Conservation (phyloP, 2,113 vertebrate species). For the Limanda limanda region DNA sequence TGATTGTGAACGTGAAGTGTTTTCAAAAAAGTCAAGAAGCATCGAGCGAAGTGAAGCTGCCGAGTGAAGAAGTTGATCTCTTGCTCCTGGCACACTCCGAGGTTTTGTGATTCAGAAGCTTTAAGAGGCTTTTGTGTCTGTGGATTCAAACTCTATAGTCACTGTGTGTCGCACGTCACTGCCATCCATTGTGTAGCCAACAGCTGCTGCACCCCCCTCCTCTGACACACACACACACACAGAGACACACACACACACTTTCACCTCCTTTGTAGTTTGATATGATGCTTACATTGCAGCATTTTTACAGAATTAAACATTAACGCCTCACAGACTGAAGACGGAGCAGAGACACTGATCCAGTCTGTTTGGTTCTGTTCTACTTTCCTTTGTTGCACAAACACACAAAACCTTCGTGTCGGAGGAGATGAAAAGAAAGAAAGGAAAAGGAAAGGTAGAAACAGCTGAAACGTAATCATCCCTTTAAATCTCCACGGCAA, state of each 20-base stretch:
- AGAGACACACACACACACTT: background rate
- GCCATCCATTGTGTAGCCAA: slow-evolving; percentile 48
- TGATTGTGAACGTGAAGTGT: too few relatives aligned
- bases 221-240: background rate
- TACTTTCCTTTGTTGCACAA: background rate
- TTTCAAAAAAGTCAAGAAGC: too few relatives aligned
- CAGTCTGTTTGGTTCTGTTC: background rate
- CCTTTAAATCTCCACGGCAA: slow-evolving; percentile 74
- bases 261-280: background rate
- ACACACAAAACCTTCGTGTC: background rate
- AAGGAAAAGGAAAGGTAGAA: background rate
- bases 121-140: slow-evolving; percentile 42
- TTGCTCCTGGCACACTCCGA: slow-evolving; percentile 50
- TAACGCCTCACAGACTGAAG: background rate
- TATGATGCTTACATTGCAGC: background rate
- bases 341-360: background rate
- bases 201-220: slow-evolving; percentile 58
- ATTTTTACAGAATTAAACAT: background rate
- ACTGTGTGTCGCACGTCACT: slow-evolving; percentile 49
- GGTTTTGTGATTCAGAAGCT: background rate
- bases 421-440: background rate
- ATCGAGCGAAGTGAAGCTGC: background rate
- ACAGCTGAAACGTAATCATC: slow-evolving; percentile 60
- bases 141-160: slow-evolving; percentile 41
- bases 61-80: slow-evolving; percentile 34